phyloP scores from a whole-genome alignment of 2,888 invertebrate genomes.

The Aphodius sticticus region DNA sequence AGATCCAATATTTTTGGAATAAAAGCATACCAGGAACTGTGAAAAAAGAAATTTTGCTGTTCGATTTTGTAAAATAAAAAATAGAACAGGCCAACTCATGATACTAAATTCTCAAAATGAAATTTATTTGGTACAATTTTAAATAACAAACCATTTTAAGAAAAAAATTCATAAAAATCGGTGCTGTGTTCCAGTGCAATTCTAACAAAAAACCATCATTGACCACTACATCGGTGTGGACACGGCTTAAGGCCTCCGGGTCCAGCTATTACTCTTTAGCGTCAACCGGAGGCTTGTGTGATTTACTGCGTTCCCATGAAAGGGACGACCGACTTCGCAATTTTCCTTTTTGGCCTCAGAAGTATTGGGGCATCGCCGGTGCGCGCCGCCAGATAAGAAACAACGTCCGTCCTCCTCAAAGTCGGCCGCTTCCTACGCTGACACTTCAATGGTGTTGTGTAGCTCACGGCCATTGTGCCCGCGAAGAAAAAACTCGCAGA shows the following conservation, averaged over 20 bases:
- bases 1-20: no score
- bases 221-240: background rate
- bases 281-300: background rate
- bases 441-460: conserved; percentile 4
- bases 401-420: conserved; percentile 4
- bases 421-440: background rate
- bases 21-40: no score
- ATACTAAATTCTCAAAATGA: no score
- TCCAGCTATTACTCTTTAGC: background rate
- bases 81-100: no score
- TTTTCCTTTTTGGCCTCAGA: background rate
- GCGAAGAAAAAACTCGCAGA: background rate
- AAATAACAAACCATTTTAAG: no score
- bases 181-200: no score
- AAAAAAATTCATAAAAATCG: no score
- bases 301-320: background rate
- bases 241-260: background rate
- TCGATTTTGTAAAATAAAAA: no score
- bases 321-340: background rate
- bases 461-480: background rate
- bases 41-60: no score
- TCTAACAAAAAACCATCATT: no score
- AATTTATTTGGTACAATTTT: no score
- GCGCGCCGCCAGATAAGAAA: background rate
- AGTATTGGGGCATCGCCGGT: background rate